A percentile compares a stretch with the other conserved stretches of the same genome.
phyloP scores from a whole-genome alignment of 2,113 vertebrate genomes.

The Gyps fulvus region DNA sequence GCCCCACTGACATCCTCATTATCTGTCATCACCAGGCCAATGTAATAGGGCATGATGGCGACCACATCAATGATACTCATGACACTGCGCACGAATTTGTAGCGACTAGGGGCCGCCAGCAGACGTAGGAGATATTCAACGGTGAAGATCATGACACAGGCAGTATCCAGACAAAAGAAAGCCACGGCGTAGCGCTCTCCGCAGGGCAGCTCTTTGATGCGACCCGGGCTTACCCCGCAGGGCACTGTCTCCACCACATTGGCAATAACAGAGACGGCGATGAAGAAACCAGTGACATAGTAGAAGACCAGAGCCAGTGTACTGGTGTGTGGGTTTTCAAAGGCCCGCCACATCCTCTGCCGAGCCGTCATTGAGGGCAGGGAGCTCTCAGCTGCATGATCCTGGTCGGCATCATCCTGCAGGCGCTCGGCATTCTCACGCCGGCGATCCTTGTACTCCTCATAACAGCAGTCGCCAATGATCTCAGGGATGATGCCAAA shows the following conservation, averaged over 20 bases:
- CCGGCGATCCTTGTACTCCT: slow-evolving; percentile 96
- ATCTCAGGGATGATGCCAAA: slow-evolving; percentile 96
- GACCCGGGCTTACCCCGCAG: slow-evolving; percentile 76
- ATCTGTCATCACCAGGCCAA: slow-evolving; percentile 94
- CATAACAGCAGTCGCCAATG: slow-evolving; percentile 96
- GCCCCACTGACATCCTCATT: slow-evolving; percentile 98
- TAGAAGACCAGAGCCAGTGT: slow-evolving; percentile 96
- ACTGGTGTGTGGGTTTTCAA: slow-evolving; percentile 97
- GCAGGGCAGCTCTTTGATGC: slow-evolving; percentile 82
- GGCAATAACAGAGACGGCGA: slow-evolving; percentile 93
- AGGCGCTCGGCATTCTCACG: slow-evolving; percentile 92
- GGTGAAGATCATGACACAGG: slow-evolving; percentile 98
- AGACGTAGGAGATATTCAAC: slow-evolving; percentile 93
- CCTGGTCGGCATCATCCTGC: slow-evolving; percentile 87
- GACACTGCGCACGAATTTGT: slow-evolving; percentile 90
- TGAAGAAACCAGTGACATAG: slow-evolving; percentile 98
- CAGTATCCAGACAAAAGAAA: slow-evolving; percentile 98
- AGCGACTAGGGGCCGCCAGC: slow-evolving; percentile 89
- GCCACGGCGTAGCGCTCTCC: slow-evolving; percentile 91
- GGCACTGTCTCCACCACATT: slow-evolving; percentile 97
- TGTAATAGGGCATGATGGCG: slow-evolving; percentile 98
- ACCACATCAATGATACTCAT: slow-evolving; percentile 98
- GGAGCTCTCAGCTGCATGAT: slow-evolving; percentile 74
- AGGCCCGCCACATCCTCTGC: slow-evolving; percentile 92
- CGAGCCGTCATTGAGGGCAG: slow-evolving; percentile 80